These are phyloP conservation scores for Hypomecis punctinalis DNA, from an alignment of 2,888 invertebrate species.

Conservation along the genomic window DNA sequence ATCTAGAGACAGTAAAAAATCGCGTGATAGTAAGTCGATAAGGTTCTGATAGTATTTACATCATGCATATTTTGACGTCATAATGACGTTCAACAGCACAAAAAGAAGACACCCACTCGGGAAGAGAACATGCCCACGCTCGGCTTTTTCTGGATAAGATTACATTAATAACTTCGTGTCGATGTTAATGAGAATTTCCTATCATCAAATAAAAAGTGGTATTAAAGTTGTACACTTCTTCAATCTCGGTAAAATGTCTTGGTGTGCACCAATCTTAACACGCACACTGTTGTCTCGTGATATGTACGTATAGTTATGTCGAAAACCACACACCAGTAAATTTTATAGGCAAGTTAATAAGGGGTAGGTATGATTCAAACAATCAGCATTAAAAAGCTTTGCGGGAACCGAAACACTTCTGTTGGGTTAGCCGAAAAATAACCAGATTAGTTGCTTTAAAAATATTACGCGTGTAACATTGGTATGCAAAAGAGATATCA, in stretches of 20 bases:
- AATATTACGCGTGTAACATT: no score
- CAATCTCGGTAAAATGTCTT: slow-evolving; percentile 29
- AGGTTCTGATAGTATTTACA: slow-evolving; percentile 15
- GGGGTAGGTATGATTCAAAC: neutral
- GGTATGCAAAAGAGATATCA: no score
- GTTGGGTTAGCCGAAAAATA: no score
- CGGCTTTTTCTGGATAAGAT: slow-evolving; percentile 28
- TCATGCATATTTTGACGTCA: slow-evolving; percentile 26
- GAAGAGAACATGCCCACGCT: slow-evolving; percentile 38
- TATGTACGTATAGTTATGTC: neutral
- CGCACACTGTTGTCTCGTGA: slow-evolving; percentile 11
- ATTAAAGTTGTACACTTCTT: slow-evolving; percentile 31
- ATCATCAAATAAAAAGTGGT: slow-evolving; percentile 30
- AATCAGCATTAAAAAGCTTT: no score
- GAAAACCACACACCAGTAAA: slow-evolving; percentile 17
- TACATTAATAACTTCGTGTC: slow-evolving; percentile 27
- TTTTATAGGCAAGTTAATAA: slow-evolving; percentile 20
- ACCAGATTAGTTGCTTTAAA: no score
- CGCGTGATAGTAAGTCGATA: slow-evolving; percentile 21
- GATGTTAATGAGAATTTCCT: slow-evolving; percentile 33
- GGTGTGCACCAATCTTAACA: slow-evolving; percentile 30
- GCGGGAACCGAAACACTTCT: no score
- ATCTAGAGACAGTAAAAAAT: slow-evolving; percentile 26
- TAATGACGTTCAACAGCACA: slow-evolving; percentile 26
- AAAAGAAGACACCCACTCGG: slow-evolving; percentile 33